Evolutionary conservation across 2,888 invertebrate genomes (phyloP).

Genomic region (Liodrosophila aerea): DNA sequence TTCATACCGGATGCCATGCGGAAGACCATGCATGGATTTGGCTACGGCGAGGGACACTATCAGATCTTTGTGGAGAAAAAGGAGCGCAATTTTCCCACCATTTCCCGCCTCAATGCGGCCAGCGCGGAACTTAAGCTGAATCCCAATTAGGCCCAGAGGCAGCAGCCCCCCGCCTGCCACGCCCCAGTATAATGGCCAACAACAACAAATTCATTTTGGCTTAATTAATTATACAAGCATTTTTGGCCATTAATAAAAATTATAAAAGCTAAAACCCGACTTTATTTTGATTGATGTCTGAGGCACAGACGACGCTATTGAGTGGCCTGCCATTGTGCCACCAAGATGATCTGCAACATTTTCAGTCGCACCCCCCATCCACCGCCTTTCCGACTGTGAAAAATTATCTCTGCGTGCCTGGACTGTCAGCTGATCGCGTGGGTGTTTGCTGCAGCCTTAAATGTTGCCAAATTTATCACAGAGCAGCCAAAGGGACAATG

Average conservation of each 20-base stretch:
- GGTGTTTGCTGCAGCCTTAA: constrained; percentile 64
- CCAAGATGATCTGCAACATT: constrained; percentile 56
- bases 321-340: neutral
- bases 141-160: constrained; percentile 60
- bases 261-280: constrained; percentile 48
- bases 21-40: constrained; percentile 70
- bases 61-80: constrained; percentile 79
- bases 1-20: constrained; percentile 68
- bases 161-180: too few species aligned
- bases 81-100: constrained; percentile 73
- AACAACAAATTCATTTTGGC: constrained; percentile 5
- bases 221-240: constrained; percentile 31
- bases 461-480: constrained; percentile 67
- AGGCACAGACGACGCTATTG: too few species aligned
- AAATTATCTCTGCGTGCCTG: too few species aligned
- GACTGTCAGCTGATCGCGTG: constrained; percentile 59
- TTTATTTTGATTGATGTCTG: constrained; percentile 45
- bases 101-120: constrained; percentile 72
- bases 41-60: constrained; percentile 77
- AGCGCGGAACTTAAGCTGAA: constrained; percentile 75
- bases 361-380: constrained; percentile 24
- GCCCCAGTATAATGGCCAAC: constrained; percentile 65
- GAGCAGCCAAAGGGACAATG: constrained; percentile 37
- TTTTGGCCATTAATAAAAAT: constrained; percentile 71
- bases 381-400: constrained; percentile 30